A percentile compares a stretch with the other conserved stretches of the same genome.
Evolutionary conservation across 2,888 invertebrate genomes (phyloP).

Genomic region (Oegoconia quadripuncta): DNA sequence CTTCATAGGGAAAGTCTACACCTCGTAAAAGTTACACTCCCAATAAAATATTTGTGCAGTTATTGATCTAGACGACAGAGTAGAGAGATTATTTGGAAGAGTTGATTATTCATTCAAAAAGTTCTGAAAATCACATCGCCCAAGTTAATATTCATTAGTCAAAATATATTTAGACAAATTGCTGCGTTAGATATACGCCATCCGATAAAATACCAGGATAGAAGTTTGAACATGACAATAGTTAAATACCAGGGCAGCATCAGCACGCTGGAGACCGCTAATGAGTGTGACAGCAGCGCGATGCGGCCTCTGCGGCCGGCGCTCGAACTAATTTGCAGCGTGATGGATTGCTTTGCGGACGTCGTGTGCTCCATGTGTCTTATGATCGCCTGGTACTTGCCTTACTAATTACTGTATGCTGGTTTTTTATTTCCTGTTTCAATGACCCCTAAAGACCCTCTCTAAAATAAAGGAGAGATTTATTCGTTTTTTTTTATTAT

Average conservation of each 20-base stretch:
- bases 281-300: constrained; percentile 70
- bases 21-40: too few relatives aligned
- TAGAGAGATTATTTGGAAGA: too few relatives aligned
- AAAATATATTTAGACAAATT: too few relatives aligned
- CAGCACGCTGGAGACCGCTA: constrained; percentile 56
- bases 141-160: too few relatives aligned
- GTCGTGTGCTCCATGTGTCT: constrained; percentile 33
- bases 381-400: constrained; percentile 36
- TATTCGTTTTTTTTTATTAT: too few relatives aligned
- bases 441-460: neutral
- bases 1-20: too few relatives aligned
- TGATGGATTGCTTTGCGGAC: constrained; percentile 62
- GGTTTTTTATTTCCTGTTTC: neutral
- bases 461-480: too few relatives aligned
- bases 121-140: too few relatives aligned
- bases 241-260: constrained; percentile 45
- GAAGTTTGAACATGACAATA: constrained; percentile 29
- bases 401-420: constrained; percentile 27
- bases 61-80: too few relatives aligned
- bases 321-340: constrained; percentile 66
- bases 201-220: neutral
- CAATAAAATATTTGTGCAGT: too few relatives aligned
- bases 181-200: too few relatives aligned
- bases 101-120: too few relatives aligned
- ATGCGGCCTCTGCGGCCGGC: constrained; percentile 56